These are phyloP conservation scores for Drosophila meridionalis DNA, from an alignment of 2,888 invertebrate genomes.

Conservation along the genomic window DNA sequence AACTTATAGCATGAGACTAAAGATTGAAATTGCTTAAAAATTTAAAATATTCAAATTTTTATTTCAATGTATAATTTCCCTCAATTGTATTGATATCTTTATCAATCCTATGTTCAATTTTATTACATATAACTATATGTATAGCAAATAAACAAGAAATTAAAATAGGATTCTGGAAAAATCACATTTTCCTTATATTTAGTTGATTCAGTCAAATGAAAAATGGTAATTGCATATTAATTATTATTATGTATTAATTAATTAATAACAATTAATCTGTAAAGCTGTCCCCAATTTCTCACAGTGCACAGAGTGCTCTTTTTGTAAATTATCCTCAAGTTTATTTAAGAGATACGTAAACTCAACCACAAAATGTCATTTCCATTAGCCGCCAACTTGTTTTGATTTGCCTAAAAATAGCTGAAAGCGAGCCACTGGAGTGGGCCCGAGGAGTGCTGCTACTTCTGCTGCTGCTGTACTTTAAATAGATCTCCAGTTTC, in stretches of 20 bases:
- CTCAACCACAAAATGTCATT: slow-evolving; percentile 71
- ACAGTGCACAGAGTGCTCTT: slow-evolving; percentile 26
- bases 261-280: background rate
- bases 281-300: background rate
- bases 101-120: no score
- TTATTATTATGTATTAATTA: background rate
- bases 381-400: slow-evolving; percentile 73
- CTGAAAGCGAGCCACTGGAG: slow-evolving; percentile 39
- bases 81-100: no score
- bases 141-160: no score
- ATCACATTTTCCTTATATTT: no score
- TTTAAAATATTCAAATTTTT: background rate
- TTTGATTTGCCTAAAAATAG: slow-evolving; percentile 44
- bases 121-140: no score
- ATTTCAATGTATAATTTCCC: background rate
- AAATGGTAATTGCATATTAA: no score
- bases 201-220: no score
- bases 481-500: slow-evolving; percentile 55
- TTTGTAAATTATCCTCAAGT: slow-evolving; percentile 6
- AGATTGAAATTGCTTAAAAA: background rate
- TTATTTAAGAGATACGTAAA: slow-evolving; percentile 21
- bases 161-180: no score
- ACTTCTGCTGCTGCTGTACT: background rate
- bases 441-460: slow-evolving; percentile 1
- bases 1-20: background rate